phyloP scores from a whole-genome alignment of 2,888 invertebrate species.

The Coleophora flavipennella region DNA sequence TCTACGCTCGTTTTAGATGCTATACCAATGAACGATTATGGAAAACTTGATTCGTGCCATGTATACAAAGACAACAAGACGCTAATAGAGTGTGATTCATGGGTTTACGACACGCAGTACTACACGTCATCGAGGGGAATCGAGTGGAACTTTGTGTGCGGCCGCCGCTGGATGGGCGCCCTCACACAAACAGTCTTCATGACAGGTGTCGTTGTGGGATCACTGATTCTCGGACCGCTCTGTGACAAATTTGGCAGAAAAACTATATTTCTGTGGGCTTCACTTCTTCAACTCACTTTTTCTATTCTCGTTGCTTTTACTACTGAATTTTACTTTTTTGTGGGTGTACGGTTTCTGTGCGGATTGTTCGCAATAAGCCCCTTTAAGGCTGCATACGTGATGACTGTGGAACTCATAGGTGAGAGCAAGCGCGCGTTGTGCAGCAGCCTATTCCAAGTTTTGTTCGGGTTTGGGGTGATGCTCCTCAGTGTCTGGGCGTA shows the following conservation, averaged over 20 bases:
- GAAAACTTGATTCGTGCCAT: constrained; percentile 76
- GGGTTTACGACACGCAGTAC: constrained; percentile 83
- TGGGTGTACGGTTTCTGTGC: constrained; percentile 78
- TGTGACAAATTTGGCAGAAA: constrained; percentile 88
- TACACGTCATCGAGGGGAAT: constrained; percentile 82
- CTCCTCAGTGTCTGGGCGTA: constrained; percentile 88
- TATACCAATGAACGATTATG: constrained; percentile 73
- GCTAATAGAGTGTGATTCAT: constrained; percentile 55
- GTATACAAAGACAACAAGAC: constrained; percentile 61
- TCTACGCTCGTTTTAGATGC: constrained; percentile 62
- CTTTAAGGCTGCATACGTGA: constrained; percentile 77
- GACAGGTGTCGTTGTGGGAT: constrained; percentile 87
- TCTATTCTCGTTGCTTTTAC: constrained; percentile 83
- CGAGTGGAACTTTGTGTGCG: constrained; percentile 89
- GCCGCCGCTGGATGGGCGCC: constrained; percentile 85
- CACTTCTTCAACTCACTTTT: constrained; percentile 78
- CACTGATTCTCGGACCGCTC: constrained; percentile 81
- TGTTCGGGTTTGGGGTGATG: constrained; percentile 87
- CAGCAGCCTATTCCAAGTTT: constrained; percentile 85
- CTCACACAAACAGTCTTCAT: constrained; percentile 84
- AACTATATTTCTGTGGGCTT: constrained; percentile 83
- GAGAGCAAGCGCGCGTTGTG: constrained; percentile 84
- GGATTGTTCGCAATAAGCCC: constrained; percentile 90
- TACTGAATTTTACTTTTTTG: constrained; percentile 80
- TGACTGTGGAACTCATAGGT: constrained; percentile 88